phyloP scores from a whole-genome alignment of 2,888 invertebrate species.

The Tubulanus polymorphus region DNA sequence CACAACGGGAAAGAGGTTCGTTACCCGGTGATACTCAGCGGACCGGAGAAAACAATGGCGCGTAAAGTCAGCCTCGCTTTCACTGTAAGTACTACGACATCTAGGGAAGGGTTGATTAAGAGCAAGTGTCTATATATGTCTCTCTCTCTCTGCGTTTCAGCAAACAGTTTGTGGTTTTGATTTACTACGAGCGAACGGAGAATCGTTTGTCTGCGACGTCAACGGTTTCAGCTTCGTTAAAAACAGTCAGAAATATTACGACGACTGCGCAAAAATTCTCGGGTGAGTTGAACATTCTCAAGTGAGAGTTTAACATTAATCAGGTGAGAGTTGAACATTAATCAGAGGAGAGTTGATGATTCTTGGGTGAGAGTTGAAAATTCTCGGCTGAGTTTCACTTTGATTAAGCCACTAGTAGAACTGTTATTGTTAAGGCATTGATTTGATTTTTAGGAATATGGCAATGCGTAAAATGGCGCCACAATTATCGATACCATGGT shows the following conservation, averaged over 20 bases:
- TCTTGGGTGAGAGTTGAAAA: too few species aligned
- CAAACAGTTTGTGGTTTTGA: conserved; percentile 99
- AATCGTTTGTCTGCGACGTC: conserved; percentile 98
- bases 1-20: conserved; percentile 94
- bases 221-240: conserved; percentile 99
- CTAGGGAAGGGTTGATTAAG: too few species aligned
- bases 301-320: too few species aligned
- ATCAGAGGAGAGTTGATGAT: too few species aligned
- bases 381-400: too few species aligned
- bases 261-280: conserved; percentile 94
- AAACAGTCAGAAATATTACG: conserved; percentile 99
- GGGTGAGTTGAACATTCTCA: conserved; percentile 48
- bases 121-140: background rate
- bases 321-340: too few species aligned
- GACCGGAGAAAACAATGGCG: conserved; percentile 95
- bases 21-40: conserved; percentile 96
- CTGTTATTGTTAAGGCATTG: too few species aligned
- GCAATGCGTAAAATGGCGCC: conserved; percentile 91
- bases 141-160: conserved; percentile 40
- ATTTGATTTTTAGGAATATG: conserved; percentile 76
- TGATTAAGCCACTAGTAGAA: too few species aligned
- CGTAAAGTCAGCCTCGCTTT: conserved; percentile 80
- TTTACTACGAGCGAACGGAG: conserved; percentile 91
- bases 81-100: too few species aligned
- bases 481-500: conserved; percentile 82